These are phyloP conservation scores for Microcaecilia unicolor DNA, from an alignment of 2,797 vertebrate species.

Conservation along the genomic window DNA sequence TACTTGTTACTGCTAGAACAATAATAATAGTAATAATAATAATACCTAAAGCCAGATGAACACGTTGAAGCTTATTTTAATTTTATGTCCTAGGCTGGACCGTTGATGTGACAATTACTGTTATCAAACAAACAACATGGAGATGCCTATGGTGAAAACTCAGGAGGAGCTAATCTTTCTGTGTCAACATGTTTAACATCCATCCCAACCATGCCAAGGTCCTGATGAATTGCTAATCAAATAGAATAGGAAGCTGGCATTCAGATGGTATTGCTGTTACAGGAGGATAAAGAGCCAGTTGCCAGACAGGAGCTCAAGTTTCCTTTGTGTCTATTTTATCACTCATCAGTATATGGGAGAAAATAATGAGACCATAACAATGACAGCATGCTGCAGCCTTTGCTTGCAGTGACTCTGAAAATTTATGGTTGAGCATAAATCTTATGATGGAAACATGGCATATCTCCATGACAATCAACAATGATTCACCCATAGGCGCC, in stretches of 20 bases:
- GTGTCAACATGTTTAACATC: constrained; percentile 3
- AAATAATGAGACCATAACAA: constrained; percentile 17
- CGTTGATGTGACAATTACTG: too few relatives aligned
- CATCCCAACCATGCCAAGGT: not conserved
- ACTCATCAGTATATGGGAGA: constrained; percentile 12
- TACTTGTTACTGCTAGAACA: too few relatives aligned
- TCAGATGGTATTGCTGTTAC: constrained; percentile 1
- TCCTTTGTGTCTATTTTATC: constrained; percentile 22
- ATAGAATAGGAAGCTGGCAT: constrained; percentile 15
- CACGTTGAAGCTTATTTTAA: too few relatives aligned
- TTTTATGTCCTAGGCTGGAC: too few relatives aligned
- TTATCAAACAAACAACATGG: constrained; percentile 1
- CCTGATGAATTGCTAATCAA: constrained; percentile 17
- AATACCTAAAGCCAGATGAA: too few relatives aligned
- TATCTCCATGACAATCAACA: not conserved
- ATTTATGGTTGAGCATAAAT: not conserved
- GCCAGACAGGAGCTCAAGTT: constrained; percentile 22
- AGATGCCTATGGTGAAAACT: not conserved
- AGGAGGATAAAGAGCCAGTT: constrained; percentile 1
- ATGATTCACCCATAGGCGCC: too few relatives aligned
- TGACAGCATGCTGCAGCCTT: not conserved
- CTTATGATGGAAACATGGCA: not conserved
- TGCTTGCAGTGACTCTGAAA: not conserved
- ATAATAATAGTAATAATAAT: too few relatives aligned
- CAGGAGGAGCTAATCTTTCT: constrained; percentile 2